These are phyloP conservation scores for Biston stratarius DNA, from an alignment of 2,888 invertebrate species.

Conservation along the genomic window DNA sequence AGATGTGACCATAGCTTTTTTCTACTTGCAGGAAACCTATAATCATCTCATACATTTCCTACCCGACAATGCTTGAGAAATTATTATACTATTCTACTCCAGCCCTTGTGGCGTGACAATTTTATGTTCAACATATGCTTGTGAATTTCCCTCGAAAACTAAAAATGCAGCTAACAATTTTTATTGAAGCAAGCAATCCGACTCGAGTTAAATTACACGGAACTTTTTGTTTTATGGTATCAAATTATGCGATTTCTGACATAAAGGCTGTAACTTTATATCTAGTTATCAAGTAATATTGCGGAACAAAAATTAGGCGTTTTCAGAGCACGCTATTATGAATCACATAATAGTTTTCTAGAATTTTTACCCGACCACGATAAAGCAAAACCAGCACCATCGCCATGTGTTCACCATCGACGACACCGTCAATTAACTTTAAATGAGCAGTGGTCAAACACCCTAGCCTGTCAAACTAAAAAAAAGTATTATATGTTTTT, in stretches of 20 bases:
- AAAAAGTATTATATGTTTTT: too few relatives aligned
- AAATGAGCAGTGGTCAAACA: too few relatives aligned
- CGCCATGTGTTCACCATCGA: too few relatives aligned
- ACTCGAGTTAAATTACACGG: constrained; percentile 11
- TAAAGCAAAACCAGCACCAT: too few relatives aligned
- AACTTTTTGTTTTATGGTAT: constrained; percentile 9
- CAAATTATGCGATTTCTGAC: constrained; percentile 13
- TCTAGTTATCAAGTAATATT: neutral
- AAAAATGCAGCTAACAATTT: constrained; percentile 1
- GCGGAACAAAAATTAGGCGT: neutral
- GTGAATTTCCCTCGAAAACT: neutral
- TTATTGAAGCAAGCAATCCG: neutral
- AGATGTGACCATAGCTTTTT: neutral
- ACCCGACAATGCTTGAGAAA: constrained; percentile 10
- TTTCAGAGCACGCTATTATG: neutral
- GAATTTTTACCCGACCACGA: neutral
- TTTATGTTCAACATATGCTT: constrained; percentile 10
- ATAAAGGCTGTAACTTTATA: neutral
- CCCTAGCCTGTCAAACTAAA: too few relatives aligned
- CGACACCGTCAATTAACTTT: too few relatives aligned
- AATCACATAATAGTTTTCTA: neutral
- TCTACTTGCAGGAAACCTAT: constrained; percentile 2
- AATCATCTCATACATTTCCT: too few relatives aligned
- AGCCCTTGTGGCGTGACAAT: constrained; percentile 12
- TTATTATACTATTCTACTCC: constrained; percentile 4